Evolutionary conservation across 1,140 invertebrate species (phyloP).

Genomic region (Penaeus indicus): DNA sequence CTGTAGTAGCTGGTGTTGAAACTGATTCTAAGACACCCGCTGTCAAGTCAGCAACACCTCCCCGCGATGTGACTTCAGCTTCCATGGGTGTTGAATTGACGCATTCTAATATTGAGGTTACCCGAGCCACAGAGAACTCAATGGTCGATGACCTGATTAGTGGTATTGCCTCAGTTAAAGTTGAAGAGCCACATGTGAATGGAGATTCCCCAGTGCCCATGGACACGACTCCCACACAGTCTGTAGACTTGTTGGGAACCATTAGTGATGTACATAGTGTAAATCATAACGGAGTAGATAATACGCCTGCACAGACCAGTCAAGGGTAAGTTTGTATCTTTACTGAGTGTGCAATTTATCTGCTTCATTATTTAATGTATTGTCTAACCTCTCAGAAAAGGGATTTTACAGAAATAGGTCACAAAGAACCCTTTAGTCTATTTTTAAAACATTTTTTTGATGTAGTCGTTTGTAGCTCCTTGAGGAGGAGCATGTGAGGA

Average conservation of each 20-base stretch:
- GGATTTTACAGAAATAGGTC: too few species aligned
- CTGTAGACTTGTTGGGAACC: conserved; percentile 63
- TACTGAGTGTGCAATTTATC: not conserved
- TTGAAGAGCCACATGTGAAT: conserved; percentile 61
- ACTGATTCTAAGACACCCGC: conserved; percentile 7
- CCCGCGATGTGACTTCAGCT: conserved; percentile 32
- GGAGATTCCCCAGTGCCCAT: conserved; percentile 63
- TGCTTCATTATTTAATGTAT: too few species aligned
- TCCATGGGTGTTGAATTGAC: conserved; percentile 27
- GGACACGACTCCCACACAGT: conserved; percentile 64
- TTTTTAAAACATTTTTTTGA: too few species aligned
- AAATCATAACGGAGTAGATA: conserved; percentile 65
- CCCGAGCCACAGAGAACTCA: conserved; percentile 1
- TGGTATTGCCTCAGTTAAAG: conserved; percentile 53
- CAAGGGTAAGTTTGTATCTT: conserved; percentile 58
- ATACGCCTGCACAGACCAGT: conserved; percentile 50
- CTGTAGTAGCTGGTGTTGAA: not conserved
- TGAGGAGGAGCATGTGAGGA: too few species aligned
- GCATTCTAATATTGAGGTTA: conserved; percentile 17
- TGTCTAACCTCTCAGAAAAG: too few species aligned
- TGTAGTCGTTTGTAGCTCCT: too few species aligned
- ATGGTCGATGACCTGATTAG: conserved; percentile 54
- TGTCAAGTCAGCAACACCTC: not conserved
- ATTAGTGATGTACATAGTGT: conserved; percentile 64
- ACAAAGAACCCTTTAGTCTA: too few species aligned